Percentiles rank a stretch among this genome's conserved stretches.
These are phyloP conservation scores for Tragelaphus imberbis DNA, from an alignment of 2,113 vertebrate species.

Conservation along the genomic window DNA sequence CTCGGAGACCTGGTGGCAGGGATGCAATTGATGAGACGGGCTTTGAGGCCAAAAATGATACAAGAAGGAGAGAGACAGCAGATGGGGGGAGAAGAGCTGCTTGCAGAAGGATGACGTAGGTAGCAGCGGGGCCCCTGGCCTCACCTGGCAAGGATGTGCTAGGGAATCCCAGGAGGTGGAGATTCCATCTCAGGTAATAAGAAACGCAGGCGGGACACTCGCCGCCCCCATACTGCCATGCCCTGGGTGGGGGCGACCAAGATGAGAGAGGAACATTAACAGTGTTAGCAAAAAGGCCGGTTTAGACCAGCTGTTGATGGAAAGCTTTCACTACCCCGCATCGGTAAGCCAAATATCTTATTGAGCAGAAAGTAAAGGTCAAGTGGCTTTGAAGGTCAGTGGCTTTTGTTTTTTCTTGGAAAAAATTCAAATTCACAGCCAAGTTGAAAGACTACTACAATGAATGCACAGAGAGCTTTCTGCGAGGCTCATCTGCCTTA, in stretches of 20 bases:
- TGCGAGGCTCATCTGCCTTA: not conserved
- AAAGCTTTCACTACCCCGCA: not conserved
- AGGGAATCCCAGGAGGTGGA: not conserved
- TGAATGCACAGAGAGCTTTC: not conserved
- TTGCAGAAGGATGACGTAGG: not conserved
- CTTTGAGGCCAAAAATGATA: not conserved
- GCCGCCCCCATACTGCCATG: accelerated
- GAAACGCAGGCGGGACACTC: not conserved
- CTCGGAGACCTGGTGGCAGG: not conserved
- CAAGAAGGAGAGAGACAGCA: not conserved
- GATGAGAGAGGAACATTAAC: not conserved
- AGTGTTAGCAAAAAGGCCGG: not conserved
- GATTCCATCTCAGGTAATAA: not conserved
- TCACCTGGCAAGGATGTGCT: not conserved
- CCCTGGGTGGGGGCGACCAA: too few species aligned
- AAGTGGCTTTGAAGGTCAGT: not conserved
- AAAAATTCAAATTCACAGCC: not conserved
- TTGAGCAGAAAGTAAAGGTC: not conserved
- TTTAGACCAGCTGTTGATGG: not conserved
- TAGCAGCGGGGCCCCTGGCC: not conserved
- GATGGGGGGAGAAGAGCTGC: not conserved
- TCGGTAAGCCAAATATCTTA: not conserved
- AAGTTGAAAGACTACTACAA: not conserved
- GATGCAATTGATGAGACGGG: not conserved
- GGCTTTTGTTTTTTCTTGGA: not conserved